phyloP scores from a whole-genome alignment of 2,113 vertebrate species.

The Pipa parva region DNA sequence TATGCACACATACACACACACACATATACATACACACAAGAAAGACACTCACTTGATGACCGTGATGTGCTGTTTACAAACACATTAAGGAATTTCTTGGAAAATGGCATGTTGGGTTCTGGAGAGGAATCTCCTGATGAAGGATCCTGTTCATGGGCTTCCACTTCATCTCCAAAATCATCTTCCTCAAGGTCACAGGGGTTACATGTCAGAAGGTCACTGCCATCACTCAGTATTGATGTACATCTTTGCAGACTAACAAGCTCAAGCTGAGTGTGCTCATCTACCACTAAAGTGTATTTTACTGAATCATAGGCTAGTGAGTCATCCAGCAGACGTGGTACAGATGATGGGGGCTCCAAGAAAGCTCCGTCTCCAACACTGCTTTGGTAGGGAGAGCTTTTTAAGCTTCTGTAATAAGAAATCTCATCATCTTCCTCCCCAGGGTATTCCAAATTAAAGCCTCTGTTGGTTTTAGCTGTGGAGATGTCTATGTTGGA shows the following conservation, averaged over 20 bases:
- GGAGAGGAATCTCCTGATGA: conserved; percentile 85
- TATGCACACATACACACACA: too few species aligned
- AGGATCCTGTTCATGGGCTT: conserved; percentile 58
- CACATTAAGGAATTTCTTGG: conserved; percentile 97
- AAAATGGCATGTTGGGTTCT: conserved; percentile 91
- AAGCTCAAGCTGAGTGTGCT: conserved; percentile 92
- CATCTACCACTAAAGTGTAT: conserved; percentile 95
- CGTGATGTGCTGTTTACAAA: conserved; percentile 95
- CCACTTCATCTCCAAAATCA: conserved; percentile 62
- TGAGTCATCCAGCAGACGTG: conserved; percentile 65
- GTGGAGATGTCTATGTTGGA: conserved; percentile 69
- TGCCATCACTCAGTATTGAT: conserved; percentile 81
- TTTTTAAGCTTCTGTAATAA: conserved; percentile 54
- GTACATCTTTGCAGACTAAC: conserved; percentile 92
- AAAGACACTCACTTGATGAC: conserved; percentile 84
- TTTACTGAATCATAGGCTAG: conserved; percentile 93
- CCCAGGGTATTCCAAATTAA: conserved; percentile 69
- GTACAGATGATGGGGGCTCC: conserved; percentile 47
- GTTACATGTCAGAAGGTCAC: conserved; percentile 79
- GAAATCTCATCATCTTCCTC: conserved; percentile 73
- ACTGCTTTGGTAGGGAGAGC: conserved; percentile 62
- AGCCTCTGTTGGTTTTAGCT: conserved; percentile 77
- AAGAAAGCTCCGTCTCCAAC: conserved; percentile 61
- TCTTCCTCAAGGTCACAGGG: conserved; percentile 64
- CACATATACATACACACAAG: too few species aligned